These are phyloP conservation scores for Borostomias antarcticus DNA, from an alignment of 2,797 vertebrate species.

Conservation along the genomic window DNA sequence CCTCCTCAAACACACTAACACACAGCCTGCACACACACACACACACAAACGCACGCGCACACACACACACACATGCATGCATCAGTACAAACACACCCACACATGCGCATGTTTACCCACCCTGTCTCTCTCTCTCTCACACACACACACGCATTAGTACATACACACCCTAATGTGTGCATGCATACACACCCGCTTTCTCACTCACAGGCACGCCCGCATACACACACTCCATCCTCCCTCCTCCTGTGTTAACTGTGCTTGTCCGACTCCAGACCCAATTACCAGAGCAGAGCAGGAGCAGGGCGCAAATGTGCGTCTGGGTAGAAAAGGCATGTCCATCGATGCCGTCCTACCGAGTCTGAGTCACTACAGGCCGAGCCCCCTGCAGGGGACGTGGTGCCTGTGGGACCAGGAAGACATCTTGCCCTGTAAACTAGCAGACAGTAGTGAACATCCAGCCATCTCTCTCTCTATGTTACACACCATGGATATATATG, in stretches of 20 bases:
- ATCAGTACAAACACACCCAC: slow-evolving; percentile 18
- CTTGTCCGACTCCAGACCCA: slow-evolving; percentile 68
- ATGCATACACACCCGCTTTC: not conserved
- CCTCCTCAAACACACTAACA: slow-evolving; percentile 75
- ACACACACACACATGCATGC: not conserved
- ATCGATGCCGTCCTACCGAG: slow-evolving; percentile 22
- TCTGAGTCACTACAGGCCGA: not conserved
- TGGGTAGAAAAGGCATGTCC: slow-evolving; percentile 85
- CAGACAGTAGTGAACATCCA: too few relatives aligned
- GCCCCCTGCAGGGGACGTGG: not conserved
- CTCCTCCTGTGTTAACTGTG: slow-evolving; percentile 67
- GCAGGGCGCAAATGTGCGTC: slow-evolving; percentile 86
- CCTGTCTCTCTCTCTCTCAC: not conserved
- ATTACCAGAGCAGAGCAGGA: slow-evolving; percentile 71
- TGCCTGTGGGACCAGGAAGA: not conserved
- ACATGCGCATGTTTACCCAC: slow-evolving; percentile 37
- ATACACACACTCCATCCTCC: slow-evolving; percentile 52
- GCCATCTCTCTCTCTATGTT: too few relatives aligned
- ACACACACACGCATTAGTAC: not conserved
- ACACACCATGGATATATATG: too few relatives aligned
- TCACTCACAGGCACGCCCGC: too few relatives aligned
- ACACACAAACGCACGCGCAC: too few relatives aligned
- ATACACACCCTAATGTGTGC: slow-evolving; percentile 43
- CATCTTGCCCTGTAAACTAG: not conserved
- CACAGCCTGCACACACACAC: slow-evolving; percentile 45